phyloP scores from a whole-genome alignment of 2,888 invertebrate genomes.

The Axea sp. region DNA sequence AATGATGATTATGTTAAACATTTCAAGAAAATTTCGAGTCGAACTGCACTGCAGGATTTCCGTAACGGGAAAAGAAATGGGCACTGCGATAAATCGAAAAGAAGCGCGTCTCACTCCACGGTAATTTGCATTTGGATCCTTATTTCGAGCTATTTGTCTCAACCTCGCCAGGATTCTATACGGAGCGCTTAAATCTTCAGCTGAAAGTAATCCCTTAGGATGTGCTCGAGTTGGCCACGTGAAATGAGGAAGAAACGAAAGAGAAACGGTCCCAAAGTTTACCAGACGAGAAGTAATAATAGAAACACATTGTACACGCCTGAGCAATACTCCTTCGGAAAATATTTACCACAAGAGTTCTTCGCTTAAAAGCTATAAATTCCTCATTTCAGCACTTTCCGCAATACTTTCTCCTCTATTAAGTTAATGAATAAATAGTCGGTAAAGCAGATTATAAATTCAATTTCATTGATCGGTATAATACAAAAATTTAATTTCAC shows the following conservation, averaged over 20 bases:
- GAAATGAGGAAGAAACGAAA: slow-evolving; percentile 52
- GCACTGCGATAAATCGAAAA: slow-evolving; percentile 65
- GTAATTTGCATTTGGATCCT: slow-evolving; percentile 71
- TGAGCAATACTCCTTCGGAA: slow-evolving; percentile 36
- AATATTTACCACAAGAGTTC: slow-evolving; percentile 35
- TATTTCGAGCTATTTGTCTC: slow-evolving; percentile 71
- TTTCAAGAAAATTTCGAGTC: slow-evolving; percentile 3
- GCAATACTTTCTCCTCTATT: slow-evolving; percentile 15
- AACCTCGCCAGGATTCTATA: slow-evolving; percentile 46
- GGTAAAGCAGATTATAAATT: background rate
- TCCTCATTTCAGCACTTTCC: slow-evolving; percentile 13
- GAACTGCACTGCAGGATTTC: slow-evolving; percentile 41
- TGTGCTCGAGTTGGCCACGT: slow-evolving; percentile 46
- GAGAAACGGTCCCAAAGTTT: slow-evolving; percentile 65
- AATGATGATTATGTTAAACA: slow-evolving; percentile 15
- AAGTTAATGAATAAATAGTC: too few relatives aligned
- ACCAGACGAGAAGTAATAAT: slow-evolving; percentile 67
- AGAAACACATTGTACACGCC: slow-evolving; percentile 50
- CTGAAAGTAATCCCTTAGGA: slow-evolving; percentile 67
- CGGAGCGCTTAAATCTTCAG: slow-evolving; percentile 68
- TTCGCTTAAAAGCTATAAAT: slow-evolving; percentile 24
- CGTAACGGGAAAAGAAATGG: slow-evolving; percentile 32
- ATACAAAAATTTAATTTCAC: too few relatives aligned
- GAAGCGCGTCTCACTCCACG: slow-evolving; percentile 36
- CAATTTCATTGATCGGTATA: too few relatives aligned